These are phyloP conservation scores for Nephrotoma guestfalica DNA, from an alignment of 2,888 invertebrate species.

Conservation along the genomic window DNA sequence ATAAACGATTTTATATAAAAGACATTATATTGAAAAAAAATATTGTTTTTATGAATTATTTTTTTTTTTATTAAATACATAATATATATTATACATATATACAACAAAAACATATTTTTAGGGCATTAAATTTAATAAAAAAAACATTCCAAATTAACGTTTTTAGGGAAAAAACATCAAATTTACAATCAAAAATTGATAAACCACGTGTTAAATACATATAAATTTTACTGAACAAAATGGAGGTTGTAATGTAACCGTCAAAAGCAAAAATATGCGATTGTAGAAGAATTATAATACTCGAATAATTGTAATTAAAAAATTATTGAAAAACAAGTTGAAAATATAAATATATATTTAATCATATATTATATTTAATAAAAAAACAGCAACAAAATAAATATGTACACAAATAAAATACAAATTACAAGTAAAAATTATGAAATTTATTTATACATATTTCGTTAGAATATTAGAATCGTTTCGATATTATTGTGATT, in stretches of 20 bases:
- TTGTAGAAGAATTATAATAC: not conserved
- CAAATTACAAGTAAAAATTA: not conserved
- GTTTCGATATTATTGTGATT: not conserved
- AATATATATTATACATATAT: not conserved
- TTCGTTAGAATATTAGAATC: not conserved
- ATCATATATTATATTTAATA: not conserved
- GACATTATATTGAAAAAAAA: not conserved
- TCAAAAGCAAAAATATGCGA: not conserved
- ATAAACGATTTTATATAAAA: not conserved
- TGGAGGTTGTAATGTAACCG: not conserved
- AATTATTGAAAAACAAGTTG: not conserved
- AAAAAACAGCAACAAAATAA: not conserved
- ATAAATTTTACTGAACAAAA: not conserved
- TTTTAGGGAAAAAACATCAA: not conserved
- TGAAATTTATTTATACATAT: not conserved
- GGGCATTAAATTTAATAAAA: not conserved
- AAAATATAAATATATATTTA: not conserved
- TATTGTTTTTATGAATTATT: not conserved
- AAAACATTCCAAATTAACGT: not conserved
- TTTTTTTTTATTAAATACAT: not conserved
- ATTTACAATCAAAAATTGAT: not conserved
- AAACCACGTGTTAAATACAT: not conserved
- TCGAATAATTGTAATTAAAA: not conserved
- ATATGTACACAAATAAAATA: not conserved
- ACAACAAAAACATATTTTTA: not conserved